These are phyloP conservation scores for Pilophorus perplexus DNA, from an alignment of 2,888 invertebrate species.

Conservation along the genomic window DNA sequence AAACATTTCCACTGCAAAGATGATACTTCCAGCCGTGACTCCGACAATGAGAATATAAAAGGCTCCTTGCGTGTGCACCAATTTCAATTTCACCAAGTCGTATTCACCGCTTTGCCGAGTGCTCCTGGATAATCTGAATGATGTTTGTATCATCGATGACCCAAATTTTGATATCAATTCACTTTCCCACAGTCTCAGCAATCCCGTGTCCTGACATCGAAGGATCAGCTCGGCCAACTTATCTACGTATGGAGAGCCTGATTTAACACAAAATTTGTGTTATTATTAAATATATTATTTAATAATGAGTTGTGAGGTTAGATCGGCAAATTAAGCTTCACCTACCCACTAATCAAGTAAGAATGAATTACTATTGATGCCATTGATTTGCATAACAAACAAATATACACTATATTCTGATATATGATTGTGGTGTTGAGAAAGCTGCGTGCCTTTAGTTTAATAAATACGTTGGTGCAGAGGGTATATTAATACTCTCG, in stretches of 20 bases:
- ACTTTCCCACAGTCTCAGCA: slow-evolving; percentile 42
- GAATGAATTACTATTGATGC: no score
- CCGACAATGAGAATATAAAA: slow-evolving; percentile 2
- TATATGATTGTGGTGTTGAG: no score
- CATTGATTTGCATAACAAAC: no score
- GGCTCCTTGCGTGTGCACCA: slow-evolving; percentile 41
- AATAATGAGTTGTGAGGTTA: no score
- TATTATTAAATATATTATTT: no score
- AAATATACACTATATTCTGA: no score
- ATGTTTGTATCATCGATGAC: slow-evolving; percentile 39
- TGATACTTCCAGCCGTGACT: background rate
- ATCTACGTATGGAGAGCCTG: slow-evolving; percentile 42
- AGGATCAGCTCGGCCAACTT: slow-evolving; percentile 34
- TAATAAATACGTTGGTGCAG: no score
- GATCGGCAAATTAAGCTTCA: no score
- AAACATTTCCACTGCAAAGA: background rate
- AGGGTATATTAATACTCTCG: no score
- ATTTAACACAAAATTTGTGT: background rate
- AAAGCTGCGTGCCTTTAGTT: no score
- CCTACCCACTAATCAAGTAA: no score
- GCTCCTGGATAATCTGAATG: slow-evolving; percentile 28
- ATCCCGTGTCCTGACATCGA: slow-evolving; percentile 32
- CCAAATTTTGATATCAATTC: slow-evolving; percentile 33
- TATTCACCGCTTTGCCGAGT: slow-evolving; percentile 8
- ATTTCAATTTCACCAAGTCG: slow-evolving; percentile 25